Percentiles rank a stretch among this genome's conserved stretches.
Conservation (phyloP, 1,140 invertebrate species). For the Helicorthomorpha holstii region DNA sequence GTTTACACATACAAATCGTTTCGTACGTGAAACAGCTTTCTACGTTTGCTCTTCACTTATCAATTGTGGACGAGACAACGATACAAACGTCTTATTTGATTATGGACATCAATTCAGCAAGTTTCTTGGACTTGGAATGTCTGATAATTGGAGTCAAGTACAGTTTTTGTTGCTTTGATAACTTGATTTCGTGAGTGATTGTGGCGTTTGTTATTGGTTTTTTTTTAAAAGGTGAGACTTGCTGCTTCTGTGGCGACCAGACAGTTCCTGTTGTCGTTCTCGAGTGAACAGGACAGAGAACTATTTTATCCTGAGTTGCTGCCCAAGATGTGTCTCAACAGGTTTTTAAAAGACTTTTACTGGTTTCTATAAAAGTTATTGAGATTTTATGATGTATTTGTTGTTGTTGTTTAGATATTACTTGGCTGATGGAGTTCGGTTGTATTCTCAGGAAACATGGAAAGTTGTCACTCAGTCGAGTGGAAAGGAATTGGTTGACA, state of each 20-base stretch:
- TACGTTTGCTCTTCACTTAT: slow-evolving; percentile 34
- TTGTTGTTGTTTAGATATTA: slow-evolving; percentile 29
- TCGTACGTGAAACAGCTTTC: slow-evolving; percentile 37
- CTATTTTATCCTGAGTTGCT: slow-evolving; percentile 31
- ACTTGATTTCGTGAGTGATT: slow-evolving; percentile 1
- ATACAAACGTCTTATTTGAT: slow-evolving; percentile 24
- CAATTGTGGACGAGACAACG: slow-evolving; percentile 19
- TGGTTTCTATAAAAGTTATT: neutral
- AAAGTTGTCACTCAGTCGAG: slow-evolving; percentile 27
- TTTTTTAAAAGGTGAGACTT: slow-evolving; percentile 27
- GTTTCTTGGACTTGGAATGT: slow-evolving; percentile 28
- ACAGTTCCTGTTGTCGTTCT: slow-evolving; percentile 30
- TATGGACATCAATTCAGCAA: slow-evolving; percentile 30
- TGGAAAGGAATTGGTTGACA: slow-evolving; percentile 32
- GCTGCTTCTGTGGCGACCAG: slow-evolving; percentile 34
- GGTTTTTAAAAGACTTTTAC: slow-evolving; percentile 17
- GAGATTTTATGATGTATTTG: neutral
- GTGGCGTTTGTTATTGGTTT: no score
- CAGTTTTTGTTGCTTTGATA: slow-evolving; percentile 2
- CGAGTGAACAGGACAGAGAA: slow-evolving; percentile 24
- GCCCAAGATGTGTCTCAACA: slow-evolving; percentile 37
- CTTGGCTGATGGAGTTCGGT: slow-evolving; percentile 36
- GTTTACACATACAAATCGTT: slow-evolving; percentile 34
- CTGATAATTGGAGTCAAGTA: slow-evolving; percentile 41
- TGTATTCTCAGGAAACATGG: slow-evolving; percentile 41